Percentiles rank a stretch among this genome's conserved stretches.
Conservation (phyloP, 35 echinoderm and acorn worm species). For the Ophioderma brevispina region DNA sequence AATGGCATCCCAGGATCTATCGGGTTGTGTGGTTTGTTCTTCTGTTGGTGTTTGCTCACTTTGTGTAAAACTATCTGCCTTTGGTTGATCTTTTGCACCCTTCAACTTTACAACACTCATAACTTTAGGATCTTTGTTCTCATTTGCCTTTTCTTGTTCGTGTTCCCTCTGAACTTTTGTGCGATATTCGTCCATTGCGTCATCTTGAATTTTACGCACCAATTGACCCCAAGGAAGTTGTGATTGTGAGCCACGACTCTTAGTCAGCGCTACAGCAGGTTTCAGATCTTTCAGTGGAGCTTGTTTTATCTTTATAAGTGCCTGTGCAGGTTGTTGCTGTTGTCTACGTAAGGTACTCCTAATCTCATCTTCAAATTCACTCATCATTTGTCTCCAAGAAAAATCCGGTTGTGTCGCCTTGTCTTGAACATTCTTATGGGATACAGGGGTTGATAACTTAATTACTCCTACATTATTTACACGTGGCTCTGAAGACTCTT, state of each 20-base stretch:
- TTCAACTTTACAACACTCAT: constrained; percentile 9
- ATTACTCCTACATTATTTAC: not conserved
- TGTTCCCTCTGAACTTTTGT: not conserved
- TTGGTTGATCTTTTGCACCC: not conserved
- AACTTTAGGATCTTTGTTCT: not conserved
- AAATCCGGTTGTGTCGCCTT: constrained; percentile 8
- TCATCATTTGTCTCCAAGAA: constrained; percentile 17
- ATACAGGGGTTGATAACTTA: not conserved
- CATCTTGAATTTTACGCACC: constrained; percentile 16
- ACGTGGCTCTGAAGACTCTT: not conserved
- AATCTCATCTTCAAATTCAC: constrained; percentile 31
- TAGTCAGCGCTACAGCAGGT: not conserved
- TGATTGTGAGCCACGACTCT: constrained; percentile 3
- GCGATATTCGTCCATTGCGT: constrained; percentile 25
- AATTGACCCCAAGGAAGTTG: constrained; percentile 6
- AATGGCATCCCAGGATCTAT: not conserved
- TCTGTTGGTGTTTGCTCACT: not conserved
- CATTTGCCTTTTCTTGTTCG: constrained; percentile 1
- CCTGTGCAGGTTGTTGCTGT: not conserved
- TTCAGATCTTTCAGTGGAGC: not conserved
- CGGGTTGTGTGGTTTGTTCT: not conserved
- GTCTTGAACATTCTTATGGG: not conserved
- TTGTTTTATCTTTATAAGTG: constrained; percentile 17
- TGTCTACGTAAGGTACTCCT: not conserved
- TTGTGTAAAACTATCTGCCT: constrained; percentile 6